These are phyloP conservation scores for Stegophylla sp. DNA, from an alignment of 2,888 invertebrate species.

Conservation along the genomic window DNA sequence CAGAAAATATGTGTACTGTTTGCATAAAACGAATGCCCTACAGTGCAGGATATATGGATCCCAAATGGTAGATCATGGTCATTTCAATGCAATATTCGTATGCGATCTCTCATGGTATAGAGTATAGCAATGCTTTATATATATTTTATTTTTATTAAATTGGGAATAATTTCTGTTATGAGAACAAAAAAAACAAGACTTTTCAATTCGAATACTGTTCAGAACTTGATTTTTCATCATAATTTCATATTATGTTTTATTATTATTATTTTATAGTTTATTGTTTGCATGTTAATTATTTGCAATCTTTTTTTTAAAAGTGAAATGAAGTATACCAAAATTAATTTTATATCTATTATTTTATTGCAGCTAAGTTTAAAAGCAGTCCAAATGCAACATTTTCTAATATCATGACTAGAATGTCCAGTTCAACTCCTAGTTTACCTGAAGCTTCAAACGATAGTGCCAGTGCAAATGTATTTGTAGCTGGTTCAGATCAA, in stretches of 20 bases:
- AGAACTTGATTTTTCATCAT: conserved; percentile 1
- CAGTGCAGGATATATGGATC: too few species aligned
- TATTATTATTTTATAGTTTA: not conserved
- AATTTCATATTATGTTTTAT: conserved; percentile 1
- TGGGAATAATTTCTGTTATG: not conserved
- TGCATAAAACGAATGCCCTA: too few species aligned
- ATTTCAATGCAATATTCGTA: too few species aligned
- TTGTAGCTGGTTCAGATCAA: conserved; percentile 94
- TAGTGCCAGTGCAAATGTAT: conserved; percentile 66
- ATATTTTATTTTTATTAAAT: too few species aligned
- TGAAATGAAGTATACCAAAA: not conserved
- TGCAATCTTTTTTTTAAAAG: not conserved
- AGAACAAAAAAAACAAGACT: not conserved
- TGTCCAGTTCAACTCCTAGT: conserved; percentile 95
- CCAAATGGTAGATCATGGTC: too few species aligned
- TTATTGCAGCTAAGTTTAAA: conserved; percentile 38
- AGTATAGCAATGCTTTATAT: too few species aligned
- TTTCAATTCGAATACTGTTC: conserved; percentile 25
- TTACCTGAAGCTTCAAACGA: conserved; percentile 82
- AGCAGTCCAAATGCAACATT: conserved; percentile 37
- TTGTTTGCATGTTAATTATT: conserved; percentile 38
- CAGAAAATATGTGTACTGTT: too few species aligned
- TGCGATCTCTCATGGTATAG: too few species aligned
- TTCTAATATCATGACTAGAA: conserved; percentile 67
- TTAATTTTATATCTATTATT: not conserved